Evolutionary conservation across 2,113 vertebrate genomes (phyloP), one percentile per base, ranked within the genome.

Genomic region (Hypomesus transpacificus): DNA sequence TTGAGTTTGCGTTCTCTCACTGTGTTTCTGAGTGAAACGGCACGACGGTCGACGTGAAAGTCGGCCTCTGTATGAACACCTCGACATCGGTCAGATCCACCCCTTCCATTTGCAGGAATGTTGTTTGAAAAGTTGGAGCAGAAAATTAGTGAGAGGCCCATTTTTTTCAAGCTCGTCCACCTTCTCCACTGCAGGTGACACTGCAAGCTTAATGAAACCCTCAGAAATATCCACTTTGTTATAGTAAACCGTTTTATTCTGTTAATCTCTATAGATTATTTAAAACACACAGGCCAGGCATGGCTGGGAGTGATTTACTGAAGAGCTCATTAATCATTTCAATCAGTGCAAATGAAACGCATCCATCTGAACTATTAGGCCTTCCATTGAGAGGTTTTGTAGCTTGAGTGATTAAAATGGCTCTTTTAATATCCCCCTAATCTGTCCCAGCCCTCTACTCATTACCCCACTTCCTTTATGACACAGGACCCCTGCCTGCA

Each of bases 381-480:
- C 66, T 73, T 79, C 78, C 77, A 71, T 58, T 3, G 60, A 84
- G 80, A 79, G 77, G 82, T 85, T 86, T 87, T 89, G 82, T 80
- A 87, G 87, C 81, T 82, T 81, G 77, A 87, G 85, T 90, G 87
- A 88, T 90, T 89, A 89, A 85, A 90, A 86, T 84, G 78, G 82
- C 84, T 83, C 87, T 90, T 86, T 88, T 90, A 90, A 91, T 90
- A 88, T 89, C 86, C 84, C 31, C 69, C 84, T 91, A 91, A 90
- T 91, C 87, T 85, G 82, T 89, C 85, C 84, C 91, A 91, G 90
- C 82, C 87, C 86, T 88, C 82, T 59, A 85, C 84, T 89, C 87
- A 90, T 91, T 87, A 89, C 75, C 80, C 85, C 66, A 69, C 89
- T 86, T 88, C 88, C 85, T 79, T 85, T 87, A 84, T 89, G 86